Evolutionary conservation across 2,888 invertebrate genomes (phyloP).

Genomic region (Frankliniella fusca): DNA sequence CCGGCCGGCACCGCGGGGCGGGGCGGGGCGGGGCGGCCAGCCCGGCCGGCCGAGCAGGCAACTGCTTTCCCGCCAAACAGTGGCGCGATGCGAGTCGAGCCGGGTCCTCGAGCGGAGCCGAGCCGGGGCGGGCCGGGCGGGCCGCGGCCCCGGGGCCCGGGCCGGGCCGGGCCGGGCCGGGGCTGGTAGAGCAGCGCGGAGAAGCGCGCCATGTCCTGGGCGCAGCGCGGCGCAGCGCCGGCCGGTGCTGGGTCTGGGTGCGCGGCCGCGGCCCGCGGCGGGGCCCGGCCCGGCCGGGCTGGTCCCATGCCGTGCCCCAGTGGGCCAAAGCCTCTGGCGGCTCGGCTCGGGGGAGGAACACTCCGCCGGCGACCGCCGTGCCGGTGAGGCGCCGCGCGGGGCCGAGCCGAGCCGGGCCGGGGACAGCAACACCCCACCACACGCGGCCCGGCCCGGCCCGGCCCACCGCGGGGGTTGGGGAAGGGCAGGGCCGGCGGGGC

Average conservation of each 20-base stretch:
- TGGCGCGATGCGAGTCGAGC: slow-evolving; percentile 35
- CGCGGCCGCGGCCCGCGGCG: slow-evolving; percentile 32
- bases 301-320: slow-evolving; percentile 31
- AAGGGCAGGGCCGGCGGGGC: slow-evolving; percentile 19
- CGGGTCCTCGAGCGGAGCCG: slow-evolving; percentile 31
- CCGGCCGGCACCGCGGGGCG: slow-evolving; percentile 41
- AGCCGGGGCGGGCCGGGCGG: neutral
- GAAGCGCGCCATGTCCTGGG: slow-evolving; percentile 28
- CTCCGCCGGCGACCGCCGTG: slow-evolving; percentile 28
- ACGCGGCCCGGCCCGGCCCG: slow-evolving; percentile 27
- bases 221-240: slow-evolving; percentile 42
- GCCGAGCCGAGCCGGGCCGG: neutral
- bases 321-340: slow-evolving; percentile 30
- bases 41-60: slow-evolving; percentile 43
- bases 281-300: slow-evolving; percentile 33
- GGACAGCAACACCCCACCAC: neutral
- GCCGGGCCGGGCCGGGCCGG: slow-evolving; percentile 30
- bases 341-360: slow-evolving; percentile 31
- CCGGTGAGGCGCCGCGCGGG: slow-evolving; percentile 13
- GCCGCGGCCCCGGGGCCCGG: too few relatives aligned
- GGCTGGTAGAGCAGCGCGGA: slow-evolving; percentile 29
- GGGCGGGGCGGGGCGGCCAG: slow-evolving; percentile 39
- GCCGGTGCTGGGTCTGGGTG: slow-evolving; percentile 34
- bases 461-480: slow-evolving; percentile 23
- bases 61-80: slow-evolving; percentile 36